phyloP scores from a whole-genome alignment of 1,140 invertebrate species.

The Gryllus bimaculatus region DNA sequence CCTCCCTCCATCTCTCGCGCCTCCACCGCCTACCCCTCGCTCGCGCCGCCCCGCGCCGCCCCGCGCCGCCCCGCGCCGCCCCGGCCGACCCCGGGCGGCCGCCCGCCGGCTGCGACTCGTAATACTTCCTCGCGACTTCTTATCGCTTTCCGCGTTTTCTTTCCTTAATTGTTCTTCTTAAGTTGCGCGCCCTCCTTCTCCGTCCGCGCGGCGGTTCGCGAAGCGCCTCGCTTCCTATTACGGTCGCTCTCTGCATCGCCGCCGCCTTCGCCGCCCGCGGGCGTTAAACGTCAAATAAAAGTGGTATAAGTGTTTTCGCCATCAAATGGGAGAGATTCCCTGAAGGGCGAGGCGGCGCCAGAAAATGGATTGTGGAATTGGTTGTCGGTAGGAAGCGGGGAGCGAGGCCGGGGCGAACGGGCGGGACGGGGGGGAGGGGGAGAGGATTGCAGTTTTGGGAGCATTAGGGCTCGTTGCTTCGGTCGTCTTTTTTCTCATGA shows the following conservation, averaged over 20 bases:
- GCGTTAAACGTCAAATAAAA: constrained; percentile 18
- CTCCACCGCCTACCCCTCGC: no score
- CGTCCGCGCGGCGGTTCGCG: neutral
- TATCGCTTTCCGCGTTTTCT: no score
- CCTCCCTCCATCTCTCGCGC: no score
- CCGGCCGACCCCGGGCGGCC: no score
- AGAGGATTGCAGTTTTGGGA: constrained; percentile 16
- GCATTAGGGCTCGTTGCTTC: neutral
- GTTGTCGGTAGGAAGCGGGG: neutral
- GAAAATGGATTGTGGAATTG: constrained; percentile 20
- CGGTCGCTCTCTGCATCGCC: neutral
- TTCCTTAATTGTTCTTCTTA: neutral
- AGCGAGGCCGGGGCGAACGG: neutral
- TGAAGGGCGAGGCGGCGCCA: neutral
- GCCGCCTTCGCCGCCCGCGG: neutral
- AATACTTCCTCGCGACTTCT: no score
- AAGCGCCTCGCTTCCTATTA: neutral
- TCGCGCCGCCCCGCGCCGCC: no score
- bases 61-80: no score
- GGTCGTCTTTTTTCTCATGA: constrained; percentile 14
- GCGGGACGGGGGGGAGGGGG: neutral
- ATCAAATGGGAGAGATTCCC: constrained; percentile 18
- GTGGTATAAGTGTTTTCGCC: constrained; percentile 12
- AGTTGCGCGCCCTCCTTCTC: neutral
- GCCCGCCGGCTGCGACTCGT: no score